phyloP scores from a whole-genome alignment of 1,140 invertebrate species.

The Caenorhabditis tropicalis region DNA sequence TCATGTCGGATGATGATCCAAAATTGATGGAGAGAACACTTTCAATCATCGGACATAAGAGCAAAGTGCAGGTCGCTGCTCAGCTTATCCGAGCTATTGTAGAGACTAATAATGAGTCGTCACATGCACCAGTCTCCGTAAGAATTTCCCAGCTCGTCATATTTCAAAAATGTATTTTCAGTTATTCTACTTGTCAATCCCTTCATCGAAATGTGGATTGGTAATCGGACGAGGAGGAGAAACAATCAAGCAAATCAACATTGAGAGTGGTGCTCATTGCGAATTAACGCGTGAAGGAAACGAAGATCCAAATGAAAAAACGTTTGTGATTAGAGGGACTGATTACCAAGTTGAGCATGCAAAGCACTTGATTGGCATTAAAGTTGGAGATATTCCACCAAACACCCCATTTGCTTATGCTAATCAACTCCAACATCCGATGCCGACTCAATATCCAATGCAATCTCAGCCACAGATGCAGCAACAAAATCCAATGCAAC shows the following conservation, averaged over 20 bases:
- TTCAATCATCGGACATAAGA: not conserved
- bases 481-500: not conserved
- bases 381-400: conserved; percentile 73
- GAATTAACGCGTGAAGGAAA: conserved; percentile 82
- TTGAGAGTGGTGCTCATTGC: conserved; percentile 81
- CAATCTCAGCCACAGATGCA: not conserved
- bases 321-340: conserved; percentile 87
- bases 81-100: not conserved
- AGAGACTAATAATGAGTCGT: not conserved
- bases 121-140: not conserved
- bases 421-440: not conserved
- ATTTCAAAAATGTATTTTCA: conserved; percentile 68
- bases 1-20: conserved; percentile 73
- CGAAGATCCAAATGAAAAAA: conserved; percentile 81
- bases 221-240: conserved; percentile 94
- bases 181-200: conserved; percentile 81
- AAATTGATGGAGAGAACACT: not conserved
- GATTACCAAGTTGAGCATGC: conserved; percentile 92
- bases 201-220: conserved; percentile 90
- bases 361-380: conserved; percentile 90
- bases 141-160: not conserved
- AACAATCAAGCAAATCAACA: conserved; percentile 82
- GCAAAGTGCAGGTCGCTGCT: not conserved
- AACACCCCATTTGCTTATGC: conserved; percentile 21
- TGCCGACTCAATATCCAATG: not conserved